A percentile compares a stretch with the other conserved stretches of the same genome.
These are phyloP conservation scores for Acanthiza pusilla DNA, from an alignment of 2,797 vertebrate genomes.

Conservation along the genomic window DNA sequence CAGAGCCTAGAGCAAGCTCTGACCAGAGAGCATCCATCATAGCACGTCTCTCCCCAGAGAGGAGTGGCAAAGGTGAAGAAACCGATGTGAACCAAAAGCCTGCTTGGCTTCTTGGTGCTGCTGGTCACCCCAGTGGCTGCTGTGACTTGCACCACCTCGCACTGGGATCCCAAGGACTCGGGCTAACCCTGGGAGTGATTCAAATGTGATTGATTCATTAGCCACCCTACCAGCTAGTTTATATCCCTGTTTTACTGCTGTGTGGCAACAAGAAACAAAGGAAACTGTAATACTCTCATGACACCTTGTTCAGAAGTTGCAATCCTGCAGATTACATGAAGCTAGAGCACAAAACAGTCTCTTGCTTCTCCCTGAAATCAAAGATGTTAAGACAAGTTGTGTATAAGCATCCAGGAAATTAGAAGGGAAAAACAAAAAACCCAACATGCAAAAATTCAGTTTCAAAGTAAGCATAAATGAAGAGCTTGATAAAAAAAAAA, in stretches of 20 bases:
- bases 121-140: fast-evolving
- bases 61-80: neutral
- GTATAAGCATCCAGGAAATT: neutral
- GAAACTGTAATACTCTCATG: neutral
- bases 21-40: neutral
- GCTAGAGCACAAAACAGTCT: neutral
- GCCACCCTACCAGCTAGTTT: neutral
- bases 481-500: neutral
- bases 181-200: neutral
- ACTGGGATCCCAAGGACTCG: neutral
- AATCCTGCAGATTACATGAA: neutral
- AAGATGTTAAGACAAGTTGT: neutral
- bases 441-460: neutral
- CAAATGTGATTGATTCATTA: neutral
- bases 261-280: neutral
- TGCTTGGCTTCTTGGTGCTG: fast-evolving
- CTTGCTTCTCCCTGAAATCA: neutral
- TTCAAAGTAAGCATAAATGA: neutral
- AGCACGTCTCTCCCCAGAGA: neutral
- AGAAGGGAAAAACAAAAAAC: neutral
- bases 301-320: neutral
- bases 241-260: neutral
- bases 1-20: neutral
- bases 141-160: fast-evolving
- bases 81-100: neutral